Conservation (phyloP, 2,797 vertebrate genomes). For the Tangara arthus region DNA sequence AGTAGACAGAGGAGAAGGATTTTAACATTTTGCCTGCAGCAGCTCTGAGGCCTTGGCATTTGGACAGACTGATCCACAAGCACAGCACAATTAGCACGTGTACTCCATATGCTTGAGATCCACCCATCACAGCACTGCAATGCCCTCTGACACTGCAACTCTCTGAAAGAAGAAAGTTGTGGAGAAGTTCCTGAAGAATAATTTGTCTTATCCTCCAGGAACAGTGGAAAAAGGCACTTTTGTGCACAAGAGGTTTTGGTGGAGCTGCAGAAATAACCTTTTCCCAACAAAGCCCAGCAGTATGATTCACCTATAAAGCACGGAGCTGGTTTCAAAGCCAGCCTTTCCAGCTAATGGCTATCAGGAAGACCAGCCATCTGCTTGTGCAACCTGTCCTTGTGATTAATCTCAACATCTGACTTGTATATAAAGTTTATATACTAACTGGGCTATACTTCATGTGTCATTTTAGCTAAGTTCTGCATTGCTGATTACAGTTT, state of each 20-base stretch:
- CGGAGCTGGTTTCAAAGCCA: background rate
- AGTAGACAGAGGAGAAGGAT: background rate
- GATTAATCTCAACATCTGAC: conserved; percentile 53
- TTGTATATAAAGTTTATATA: conserved; percentile 37
- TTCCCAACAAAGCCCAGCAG: conserved; percentile 30
- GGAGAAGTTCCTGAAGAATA: conserved; percentile 22
- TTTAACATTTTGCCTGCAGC: conserved; percentile 49
- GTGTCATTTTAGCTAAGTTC: background rate
- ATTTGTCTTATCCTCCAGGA: background rate
- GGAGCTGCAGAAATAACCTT: conserved; percentile 47
- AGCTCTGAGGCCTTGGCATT: conserved; percentile 55
- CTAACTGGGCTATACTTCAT: background rate
- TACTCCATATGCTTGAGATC: conserved; percentile 42
- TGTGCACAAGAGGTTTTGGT: background rate
- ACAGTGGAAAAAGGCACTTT: background rate
- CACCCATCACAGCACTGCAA: background rate
- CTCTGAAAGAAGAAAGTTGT: background rate
- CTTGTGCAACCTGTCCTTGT: conserved; percentile 36
- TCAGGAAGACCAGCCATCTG: conserved; percentile 53
- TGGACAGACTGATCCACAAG: conserved; percentile 7
- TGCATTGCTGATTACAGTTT: conserved; percentile 14
- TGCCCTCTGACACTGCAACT: conserved; percentile 5
- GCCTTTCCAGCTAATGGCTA: conserved; percentile 44
- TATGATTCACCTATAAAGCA: conserved; percentile 22
- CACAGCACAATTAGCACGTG: conserved; percentile 39